Base-by-base conservation (phyloP, 2,797 vertebrate genomes). In the Sebastolobus altivelis region DNA sequence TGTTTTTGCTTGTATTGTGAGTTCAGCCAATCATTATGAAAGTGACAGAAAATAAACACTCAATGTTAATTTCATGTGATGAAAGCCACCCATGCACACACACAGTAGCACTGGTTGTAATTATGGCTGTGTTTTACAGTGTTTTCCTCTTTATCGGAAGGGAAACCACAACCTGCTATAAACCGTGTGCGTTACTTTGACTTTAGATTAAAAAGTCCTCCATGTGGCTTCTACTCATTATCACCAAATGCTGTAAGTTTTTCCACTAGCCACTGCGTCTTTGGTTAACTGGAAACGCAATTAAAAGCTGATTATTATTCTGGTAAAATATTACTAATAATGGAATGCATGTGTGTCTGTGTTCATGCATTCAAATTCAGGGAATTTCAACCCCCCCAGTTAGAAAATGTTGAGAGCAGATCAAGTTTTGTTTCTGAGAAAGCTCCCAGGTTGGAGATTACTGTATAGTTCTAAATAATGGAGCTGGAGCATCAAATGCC, bases 401-500 rank as follows among this genome's bases (percentile, higher is more conserved):
- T 46, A 31, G 58, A 80, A 75, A 84, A 74, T 56, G 33, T 71
- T 72, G 63, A 40, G 13, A 59, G 29, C 25, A 71, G 40, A 74
- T 75, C 18, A 46, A 29, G 14, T 79, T 82, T 65, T 69, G 46
- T 74, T 91, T 87, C 79, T 77, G 38, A 80, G 80, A 89, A 90
- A 58, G 54, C 37, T 89, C 88, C 88, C 89, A 72, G 46, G 79
- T 67, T 81, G 79, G 49, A 75, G 25, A 82, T 90, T 73, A 49
- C 18, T 49, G 43, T 49, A 56, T 6, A 62, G 38, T 18, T 18
- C 75, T 87, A 86, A 86, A 93, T 1, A 88, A 87, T 74, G 69
- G 72, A 91, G 56, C 31, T 72, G 46, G 49, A 70, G 65, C 43
- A 70, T 63, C 40, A 38, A 65, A 69, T 73, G 77, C 84, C 89